Conservation (phyloP, 2,113 vertebrate species). For the Edolisoma coerulescens region DNA sequence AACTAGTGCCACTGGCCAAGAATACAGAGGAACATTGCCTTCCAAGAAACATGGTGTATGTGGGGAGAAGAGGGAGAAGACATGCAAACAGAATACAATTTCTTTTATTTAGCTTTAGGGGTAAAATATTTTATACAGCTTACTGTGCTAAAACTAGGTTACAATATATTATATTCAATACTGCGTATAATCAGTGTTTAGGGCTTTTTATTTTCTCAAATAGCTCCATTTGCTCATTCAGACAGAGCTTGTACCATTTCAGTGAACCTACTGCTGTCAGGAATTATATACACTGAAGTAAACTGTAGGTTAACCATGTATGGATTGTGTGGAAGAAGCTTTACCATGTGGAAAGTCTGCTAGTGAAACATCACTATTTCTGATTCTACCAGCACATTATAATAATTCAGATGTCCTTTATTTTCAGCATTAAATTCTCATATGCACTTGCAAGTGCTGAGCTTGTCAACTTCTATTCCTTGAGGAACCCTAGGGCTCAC, state of each 20-base stretch:
- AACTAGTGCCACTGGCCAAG: constrained; percentile 28
- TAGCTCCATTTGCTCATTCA: constrained; percentile 37
- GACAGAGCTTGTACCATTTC: not conserved
- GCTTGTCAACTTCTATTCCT: not conserved
- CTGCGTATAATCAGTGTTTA: constrained; percentile 6
- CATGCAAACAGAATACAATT: not conserved
- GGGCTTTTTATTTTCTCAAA: constrained; percentile 15
- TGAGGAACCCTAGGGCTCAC: constrained; percentile 33
- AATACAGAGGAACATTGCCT: not conserved
- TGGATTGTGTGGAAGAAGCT: not conserved
- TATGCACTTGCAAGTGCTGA: not conserved
- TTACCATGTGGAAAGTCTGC: not conserved
- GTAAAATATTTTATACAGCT: not conserved
- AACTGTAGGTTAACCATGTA: not conserved
- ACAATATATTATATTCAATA: constrained; percentile 18
- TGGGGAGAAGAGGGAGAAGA: not conserved
- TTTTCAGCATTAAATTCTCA: not conserved
- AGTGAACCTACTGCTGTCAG: not conserved
- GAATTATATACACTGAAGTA: not conserved
- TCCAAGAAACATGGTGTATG: not conserved
- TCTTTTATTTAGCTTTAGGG: not conserved
- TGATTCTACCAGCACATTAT: not conserved
- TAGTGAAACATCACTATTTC: not conserved
- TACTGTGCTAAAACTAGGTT: not conserved
- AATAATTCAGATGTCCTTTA: not conserved